Conservation (phyloP, 2,113 vertebrate species). For the Melozone crissalis region DNA sequence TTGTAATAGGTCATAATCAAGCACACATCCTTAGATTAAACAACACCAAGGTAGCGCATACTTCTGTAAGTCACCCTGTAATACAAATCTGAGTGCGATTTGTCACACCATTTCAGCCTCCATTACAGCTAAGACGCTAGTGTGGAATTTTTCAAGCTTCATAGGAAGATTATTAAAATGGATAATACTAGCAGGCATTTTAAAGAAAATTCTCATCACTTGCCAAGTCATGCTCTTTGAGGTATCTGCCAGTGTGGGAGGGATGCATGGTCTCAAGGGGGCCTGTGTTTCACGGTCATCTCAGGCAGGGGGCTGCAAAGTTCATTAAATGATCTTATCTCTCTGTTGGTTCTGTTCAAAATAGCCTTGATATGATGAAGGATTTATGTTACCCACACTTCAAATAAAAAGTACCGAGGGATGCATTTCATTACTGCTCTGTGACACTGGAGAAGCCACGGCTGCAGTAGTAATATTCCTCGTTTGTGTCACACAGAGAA, state of each 20-base stretch:
- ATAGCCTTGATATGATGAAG: slow-evolving; percentile 72
- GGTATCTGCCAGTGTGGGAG: slow-evolving; percentile 73
- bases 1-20: slow-evolving; percentile 68
- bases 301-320: slow-evolving; percentile 74
- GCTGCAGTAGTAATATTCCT: slow-evolving; percentile 19
- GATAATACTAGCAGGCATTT: slow-evolving; percentile 39
- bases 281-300: slow-evolving; percentile 69
- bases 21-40: slow-evolving; percentile 65
- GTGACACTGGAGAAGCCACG: slow-evolving; percentile 46
- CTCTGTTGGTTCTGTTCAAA: slow-evolving; percentile 65
- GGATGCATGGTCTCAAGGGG: slow-evolving; percentile 18
- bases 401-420: slow-evolving; percentile 71
- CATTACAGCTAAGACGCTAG: slow-evolving; percentile 21
- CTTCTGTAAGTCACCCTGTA: slow-evolving; percentile 72
- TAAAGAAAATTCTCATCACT: slow-evolving; percentile 50
- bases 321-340: slow-evolving; percentile 76
- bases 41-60: slow-evolving; percentile 57
- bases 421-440: slow-evolving; percentile 60
- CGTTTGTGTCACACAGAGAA: slow-evolving; percentile 35
- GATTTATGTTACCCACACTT: slow-evolving; percentile 71
- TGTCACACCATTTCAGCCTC: slow-evolving; percentile 42
- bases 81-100: slow-evolving; percentile 65
- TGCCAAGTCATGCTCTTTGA: slow-evolving; percentile 69
- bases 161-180: slow-evolving; percentile 47
- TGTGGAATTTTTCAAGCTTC: slow-evolving; percentile 59